Conservation (phyloP, 2,888 invertebrate species). For the Stomorhina lunata region DNA sequence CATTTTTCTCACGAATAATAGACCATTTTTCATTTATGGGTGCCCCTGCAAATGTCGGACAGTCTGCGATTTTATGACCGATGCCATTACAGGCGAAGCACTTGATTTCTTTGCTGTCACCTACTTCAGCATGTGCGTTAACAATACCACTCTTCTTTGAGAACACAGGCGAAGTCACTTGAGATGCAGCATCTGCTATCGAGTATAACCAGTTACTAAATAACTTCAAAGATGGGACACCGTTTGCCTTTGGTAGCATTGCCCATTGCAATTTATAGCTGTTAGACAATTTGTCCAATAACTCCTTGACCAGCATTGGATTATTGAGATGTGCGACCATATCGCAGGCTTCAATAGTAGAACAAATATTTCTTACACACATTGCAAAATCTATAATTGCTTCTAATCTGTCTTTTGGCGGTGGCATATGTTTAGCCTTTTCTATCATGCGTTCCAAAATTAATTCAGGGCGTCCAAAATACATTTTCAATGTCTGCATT, state of each 20-base stretch:
- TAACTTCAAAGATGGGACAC: neutral
- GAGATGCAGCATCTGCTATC: conserved; percentile 2
- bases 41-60: neutral
- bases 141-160: neutral
- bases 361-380: conserved; percentile 36
- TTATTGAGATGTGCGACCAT: conserved; percentile 27
- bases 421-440: conserved; percentile 28
- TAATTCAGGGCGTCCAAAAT: conserved; percentile 43
- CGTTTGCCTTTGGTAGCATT: conserved; percentile 20
- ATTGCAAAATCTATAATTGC: conserved; percentile 46
- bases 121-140: neutral
- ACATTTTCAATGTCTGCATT: conserved; percentile 46
- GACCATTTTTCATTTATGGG: neutral
- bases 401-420: conserved; percentile 30
- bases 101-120: too few species aligned
- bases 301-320: conserved; percentile 32
- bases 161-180: neutral
- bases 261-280: conserved; percentile 41
- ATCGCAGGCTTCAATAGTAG: conserved; percentile 39
- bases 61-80: neutral
- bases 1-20: neutral
- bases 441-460: conserved; percentile 42
- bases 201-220: conserved; percentile 24
- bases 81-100: conserved; percentile 10
- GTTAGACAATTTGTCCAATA: conserved; percentile 40